These are phyloP conservation scores for Acanthisitta chloris DNA, from an alignment of 2,113 vertebrate genomes.

Conservation along the genomic window DNA sequence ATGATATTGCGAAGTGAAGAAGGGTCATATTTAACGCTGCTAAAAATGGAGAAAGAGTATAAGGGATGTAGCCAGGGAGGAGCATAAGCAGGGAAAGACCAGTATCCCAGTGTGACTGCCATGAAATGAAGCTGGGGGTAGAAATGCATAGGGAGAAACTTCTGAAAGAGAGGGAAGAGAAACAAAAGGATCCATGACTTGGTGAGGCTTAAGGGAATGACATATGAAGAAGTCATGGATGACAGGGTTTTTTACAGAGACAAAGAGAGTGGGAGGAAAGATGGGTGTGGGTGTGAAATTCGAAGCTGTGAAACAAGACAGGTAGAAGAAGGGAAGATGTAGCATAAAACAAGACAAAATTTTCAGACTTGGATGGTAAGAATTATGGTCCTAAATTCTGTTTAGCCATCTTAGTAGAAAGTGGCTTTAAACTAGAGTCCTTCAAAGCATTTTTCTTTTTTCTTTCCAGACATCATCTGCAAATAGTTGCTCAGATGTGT, in stretches of 20 bases:
- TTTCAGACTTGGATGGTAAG: neutral
- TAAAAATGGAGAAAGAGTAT: neutral
- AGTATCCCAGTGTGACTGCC: neutral
- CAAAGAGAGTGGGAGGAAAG: conserved; percentile 41
- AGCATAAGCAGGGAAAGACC: neutral
- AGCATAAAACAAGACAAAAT: neutral
- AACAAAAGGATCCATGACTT: neutral
- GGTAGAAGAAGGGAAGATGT: conserved; percentile 20
- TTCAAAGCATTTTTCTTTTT: conserved; percentile 1
- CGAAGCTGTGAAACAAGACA: neutral
- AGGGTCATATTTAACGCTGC: neutral
- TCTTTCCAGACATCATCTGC: neutral
- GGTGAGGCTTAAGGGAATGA: neutral
- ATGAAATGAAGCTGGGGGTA: neutral
- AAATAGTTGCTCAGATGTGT: conserved; percentile 19
- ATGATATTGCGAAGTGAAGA: neutral
- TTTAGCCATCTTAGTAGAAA: neutral
- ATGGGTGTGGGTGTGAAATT: conserved; percentile 36
- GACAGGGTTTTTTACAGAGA: neutral
- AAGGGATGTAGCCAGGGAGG: neutral
- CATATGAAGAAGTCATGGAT: neutral
- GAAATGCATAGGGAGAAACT: neutral
- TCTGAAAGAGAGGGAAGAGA: neutral
- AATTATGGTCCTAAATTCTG: neutral
- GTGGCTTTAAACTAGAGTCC: neutral